Conservation (phyloP, 2,888 invertebrate species). For the Campoplex nolae region DNA sequence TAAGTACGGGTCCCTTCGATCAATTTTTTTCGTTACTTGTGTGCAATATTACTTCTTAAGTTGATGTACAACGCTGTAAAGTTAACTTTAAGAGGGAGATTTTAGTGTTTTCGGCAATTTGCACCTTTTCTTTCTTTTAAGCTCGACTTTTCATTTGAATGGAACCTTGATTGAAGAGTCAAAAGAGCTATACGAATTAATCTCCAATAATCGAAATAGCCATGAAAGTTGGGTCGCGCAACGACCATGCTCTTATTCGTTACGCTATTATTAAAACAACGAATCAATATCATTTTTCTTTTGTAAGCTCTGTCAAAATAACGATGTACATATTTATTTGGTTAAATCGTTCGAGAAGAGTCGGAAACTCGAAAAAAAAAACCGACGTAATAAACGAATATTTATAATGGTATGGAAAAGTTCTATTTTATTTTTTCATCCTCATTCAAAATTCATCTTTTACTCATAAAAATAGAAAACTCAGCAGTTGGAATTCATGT, state of each 20-base stretch:
- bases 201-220: slow-evolving; percentile 50
- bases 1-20: slow-evolving; percentile 3
- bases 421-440: neutral
- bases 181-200: slow-evolving; percentile 22
- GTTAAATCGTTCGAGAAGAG: slow-evolving; percentile 37
- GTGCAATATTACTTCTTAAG: slow-evolving; percentile 71
- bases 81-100: slow-evolving; percentile 30
- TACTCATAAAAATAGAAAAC: neutral
- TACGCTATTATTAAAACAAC: slow-evolving; percentile 17
- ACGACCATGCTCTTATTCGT: slow-evolving; percentile 33
- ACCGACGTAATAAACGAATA: neutral
- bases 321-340: slow-evolving; percentile 60
- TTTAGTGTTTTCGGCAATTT: slow-evolving; percentile 25
- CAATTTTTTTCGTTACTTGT: slow-evolving; percentile 46
- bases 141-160: neutral
- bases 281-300: slow-evolving; percentile 38
- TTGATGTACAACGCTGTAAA: slow-evolving; percentile 53
- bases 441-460: neutral
- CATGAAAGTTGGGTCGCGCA: slow-evolving; percentile 53
- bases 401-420: slow-evolving; percentile 10
- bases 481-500: neutral
- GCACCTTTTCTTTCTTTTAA: slow-evolving; percentile 1
- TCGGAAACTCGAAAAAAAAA: neutral
- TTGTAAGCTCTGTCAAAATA: neutral
- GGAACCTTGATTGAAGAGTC: neutral